Conservation (phyloP, 2,113 vertebrate genomes). For the Monopterus albus region DNA sequence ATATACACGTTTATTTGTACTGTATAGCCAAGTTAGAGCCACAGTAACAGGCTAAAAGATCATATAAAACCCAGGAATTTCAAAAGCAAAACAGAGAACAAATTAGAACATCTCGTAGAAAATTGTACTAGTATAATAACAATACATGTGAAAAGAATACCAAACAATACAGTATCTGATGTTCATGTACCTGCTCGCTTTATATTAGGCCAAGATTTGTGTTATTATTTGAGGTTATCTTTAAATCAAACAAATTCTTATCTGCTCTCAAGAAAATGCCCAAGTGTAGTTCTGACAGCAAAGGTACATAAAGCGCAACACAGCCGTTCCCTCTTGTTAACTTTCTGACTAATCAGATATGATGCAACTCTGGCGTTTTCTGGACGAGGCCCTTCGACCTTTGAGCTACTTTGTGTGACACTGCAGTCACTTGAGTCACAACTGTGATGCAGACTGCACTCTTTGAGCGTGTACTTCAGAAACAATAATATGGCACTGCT, state of each 20-base stretch:
- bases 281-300: background rate
- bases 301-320: background rate
- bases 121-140: background rate
- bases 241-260: background rate
- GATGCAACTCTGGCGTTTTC: background rate
- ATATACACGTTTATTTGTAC: background rate
- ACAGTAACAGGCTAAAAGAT: too few relatives aligned
- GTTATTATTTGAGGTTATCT: background rate
- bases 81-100: too few relatives aligned
- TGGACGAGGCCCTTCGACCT: constrained; percentile 46
- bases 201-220: background rate
- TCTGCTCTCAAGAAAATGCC: background rate
- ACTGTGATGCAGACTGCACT: background rate
- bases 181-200: background rate
- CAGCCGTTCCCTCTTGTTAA: background rate
- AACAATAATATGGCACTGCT: background rate
- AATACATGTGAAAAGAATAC: background rate
- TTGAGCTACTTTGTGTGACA: constrained; percentile 48
- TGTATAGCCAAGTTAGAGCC: too few relatives aligned
- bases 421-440: background rate
- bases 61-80: too few relatives aligned
- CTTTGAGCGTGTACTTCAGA: background rate
- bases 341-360: constrained; percentile 35
- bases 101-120: background rate
- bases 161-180: background rate